These are phyloP conservation scores for Noctuana brunneofusca DNA, from an alignment of 2,888 invertebrate species.

Conservation along the genomic window DNA sequence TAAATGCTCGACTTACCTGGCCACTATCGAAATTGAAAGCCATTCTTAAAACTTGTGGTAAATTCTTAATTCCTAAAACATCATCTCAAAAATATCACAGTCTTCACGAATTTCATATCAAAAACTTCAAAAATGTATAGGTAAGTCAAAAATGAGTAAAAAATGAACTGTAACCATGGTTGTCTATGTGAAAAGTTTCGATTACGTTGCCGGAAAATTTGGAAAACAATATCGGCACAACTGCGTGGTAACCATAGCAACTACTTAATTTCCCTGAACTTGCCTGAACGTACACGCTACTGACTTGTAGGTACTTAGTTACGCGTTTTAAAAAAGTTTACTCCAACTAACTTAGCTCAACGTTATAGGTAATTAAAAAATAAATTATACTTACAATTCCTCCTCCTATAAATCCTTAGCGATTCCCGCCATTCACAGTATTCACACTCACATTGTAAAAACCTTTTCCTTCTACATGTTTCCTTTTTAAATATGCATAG, in stretches of 20 bases:
- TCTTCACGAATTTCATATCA: conserved; percentile 43
- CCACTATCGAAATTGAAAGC: conserved; percentile 75
- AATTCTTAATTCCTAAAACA: conserved; percentile 40
- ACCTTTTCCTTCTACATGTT: too few relatives aligned
- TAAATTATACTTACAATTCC: too few relatives aligned
- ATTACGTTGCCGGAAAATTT: conserved; percentile 50
- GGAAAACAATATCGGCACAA: conserved; percentile 71
- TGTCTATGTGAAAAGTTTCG: conserved; percentile 45
- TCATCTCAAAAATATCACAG: conserved; percentile 53
- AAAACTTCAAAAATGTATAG: conserved; percentile 46
- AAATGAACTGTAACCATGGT: conserved; percentile 39
- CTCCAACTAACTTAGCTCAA: too few relatives aligned
- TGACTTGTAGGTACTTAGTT: too few relatives aligned
- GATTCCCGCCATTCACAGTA: too few relatives aligned
- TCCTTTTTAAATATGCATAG: too few relatives aligned
- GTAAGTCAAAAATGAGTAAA: conserved; percentile 46
- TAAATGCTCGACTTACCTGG: conserved; percentile 56
- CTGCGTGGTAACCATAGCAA: conserved; percentile 63
- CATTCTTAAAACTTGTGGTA: conserved; percentile 51
- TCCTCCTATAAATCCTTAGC: too few relatives aligned
- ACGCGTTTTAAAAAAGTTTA: too few relatives aligned
- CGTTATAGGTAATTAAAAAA: too few relatives aligned
- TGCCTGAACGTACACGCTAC: conserved; percentile 26
- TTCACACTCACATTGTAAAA: too few relatives aligned
- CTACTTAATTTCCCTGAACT: conserved; percentile 43